Conservation (phyloP, 2,888 invertebrate genomes). For the Aporophyla nigra region DNA sequence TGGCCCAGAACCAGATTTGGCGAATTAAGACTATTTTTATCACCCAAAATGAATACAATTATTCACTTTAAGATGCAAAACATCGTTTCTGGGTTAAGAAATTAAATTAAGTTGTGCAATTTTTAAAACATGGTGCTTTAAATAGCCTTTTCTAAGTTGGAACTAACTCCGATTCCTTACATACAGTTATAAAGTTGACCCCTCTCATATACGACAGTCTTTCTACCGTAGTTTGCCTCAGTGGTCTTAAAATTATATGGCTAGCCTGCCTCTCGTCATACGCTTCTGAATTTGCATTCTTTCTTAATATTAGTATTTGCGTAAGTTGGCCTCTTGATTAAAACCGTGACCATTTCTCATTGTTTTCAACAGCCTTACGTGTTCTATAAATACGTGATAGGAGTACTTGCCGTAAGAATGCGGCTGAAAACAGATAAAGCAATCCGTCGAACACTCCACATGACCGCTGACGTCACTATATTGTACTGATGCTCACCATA, state of each 20-base stretch:
- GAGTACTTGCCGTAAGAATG: conserved; percentile 73
- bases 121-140: no score
- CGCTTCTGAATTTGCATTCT: not conserved
- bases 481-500: conserved; percentile 51
- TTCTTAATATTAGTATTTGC: not conserved
- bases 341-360: not conserved
- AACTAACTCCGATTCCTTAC: no score
- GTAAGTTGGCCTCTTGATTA: not conserved
- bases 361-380: conserved; percentile 19
- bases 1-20: not conserved
- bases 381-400: conserved; percentile 75
- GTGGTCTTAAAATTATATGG: not conserved
- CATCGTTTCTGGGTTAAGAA: no score
- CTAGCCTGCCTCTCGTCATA: not conserved
- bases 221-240: no score
- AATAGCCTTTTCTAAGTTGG: no score
- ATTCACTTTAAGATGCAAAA: no score
- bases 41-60: no score
- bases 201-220: no score
- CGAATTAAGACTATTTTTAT: no score
- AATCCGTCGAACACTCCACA: conserved; percentile 69
- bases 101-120: no score
- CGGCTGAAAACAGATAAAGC: conserved; percentile 83
- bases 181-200: no score
- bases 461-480: conserved; percentile 78